Percentiles rank a stretch among this genome's conserved stretches.
phyloP scores from a whole-genome alignment of 1,140 invertebrate species.

The Bilobella aurantiaca region DNA sequence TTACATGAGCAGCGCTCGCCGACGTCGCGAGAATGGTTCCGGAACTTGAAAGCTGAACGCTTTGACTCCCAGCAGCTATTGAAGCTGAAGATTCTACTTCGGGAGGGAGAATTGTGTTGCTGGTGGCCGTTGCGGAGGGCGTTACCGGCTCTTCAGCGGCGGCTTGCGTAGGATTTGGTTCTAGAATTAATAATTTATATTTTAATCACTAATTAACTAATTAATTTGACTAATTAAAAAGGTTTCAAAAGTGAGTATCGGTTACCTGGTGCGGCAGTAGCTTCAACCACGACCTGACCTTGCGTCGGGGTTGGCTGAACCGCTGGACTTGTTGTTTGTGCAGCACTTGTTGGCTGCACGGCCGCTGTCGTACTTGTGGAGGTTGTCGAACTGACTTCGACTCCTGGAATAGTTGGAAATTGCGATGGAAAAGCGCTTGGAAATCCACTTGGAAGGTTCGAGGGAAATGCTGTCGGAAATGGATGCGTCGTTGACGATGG shows the following conservation, averaged over 20 bases:
- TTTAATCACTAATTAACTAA: too few species aligned
- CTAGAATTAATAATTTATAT: not conserved
- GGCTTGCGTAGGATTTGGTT: slow-evolving; percentile 7
- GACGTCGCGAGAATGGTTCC: not conserved
- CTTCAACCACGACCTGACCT: slow-evolving; percentile 3
- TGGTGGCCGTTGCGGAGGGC: not conserved
- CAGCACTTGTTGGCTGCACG: not conserved
- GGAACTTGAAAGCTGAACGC: not conserved
- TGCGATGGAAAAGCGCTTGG: not conserved
- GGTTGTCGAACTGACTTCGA: not conserved
- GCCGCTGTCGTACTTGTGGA: not conserved
- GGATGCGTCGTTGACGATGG: not conserved
- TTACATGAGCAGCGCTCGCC: not conserved
- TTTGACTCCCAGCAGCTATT: not conserved
- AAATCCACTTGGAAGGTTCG: slow-evolving; percentile 1
- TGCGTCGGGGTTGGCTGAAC: not conserved
- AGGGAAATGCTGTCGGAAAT: not conserved
- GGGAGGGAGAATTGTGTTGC: not conserved
- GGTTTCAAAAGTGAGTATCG: not conserved
- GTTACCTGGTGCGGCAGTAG: not conserved
- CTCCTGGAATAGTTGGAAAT: slow-evolving; percentile 6
- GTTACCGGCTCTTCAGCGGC: slow-evolving; percentile 7
- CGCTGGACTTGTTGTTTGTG: not conserved
- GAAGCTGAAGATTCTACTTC: not conserved
- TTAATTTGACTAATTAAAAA: not conserved